These are phyloP conservation scores for Sinohyriopsis cumingii DNA, from an alignment of 2,888 invertebrate species.

Conservation along the genomic window DNA sequence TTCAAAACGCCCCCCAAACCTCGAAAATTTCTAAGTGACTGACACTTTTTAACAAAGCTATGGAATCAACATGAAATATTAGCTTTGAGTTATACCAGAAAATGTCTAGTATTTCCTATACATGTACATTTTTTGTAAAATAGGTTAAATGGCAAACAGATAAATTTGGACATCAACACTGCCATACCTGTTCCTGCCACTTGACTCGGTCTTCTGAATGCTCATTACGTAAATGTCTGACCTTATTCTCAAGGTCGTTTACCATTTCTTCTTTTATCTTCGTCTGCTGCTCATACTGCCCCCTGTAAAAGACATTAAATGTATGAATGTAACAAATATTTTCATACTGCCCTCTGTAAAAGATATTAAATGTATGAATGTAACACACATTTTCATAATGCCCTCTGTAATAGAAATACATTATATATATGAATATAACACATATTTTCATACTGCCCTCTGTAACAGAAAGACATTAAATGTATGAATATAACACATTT, in stretches of 20 bases:
- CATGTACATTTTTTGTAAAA: no score
- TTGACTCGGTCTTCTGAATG: constrained; percentile 46
- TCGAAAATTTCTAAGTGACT: no score
- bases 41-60: no score
- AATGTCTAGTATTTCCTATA: no score
- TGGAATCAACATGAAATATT: no score
- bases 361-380: neutral
- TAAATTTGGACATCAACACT: neutral
- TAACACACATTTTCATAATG: neutral
- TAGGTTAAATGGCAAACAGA: no score
- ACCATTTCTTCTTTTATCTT: constrained; percentile 53
- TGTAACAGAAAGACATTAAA: no score
- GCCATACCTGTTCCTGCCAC: constrained; percentile 52
- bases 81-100: no score
- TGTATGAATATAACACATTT: no score
- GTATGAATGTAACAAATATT: neutral
- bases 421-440: neutral
- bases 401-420: no score
- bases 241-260: constrained; percentile 51
- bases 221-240: constrained; percentile 48
- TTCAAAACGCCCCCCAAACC: no score
- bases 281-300: constrained; percentile 54
- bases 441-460: neutral
- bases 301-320: constrained; percentile 27
- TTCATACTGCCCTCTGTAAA: neutral